Percentiles rank a stretch among this genome's conserved stretches.
phyloP scores from a whole-genome alignment of 2,113 vertebrate species.

The Tetraodon nigroviridis region DNA sequence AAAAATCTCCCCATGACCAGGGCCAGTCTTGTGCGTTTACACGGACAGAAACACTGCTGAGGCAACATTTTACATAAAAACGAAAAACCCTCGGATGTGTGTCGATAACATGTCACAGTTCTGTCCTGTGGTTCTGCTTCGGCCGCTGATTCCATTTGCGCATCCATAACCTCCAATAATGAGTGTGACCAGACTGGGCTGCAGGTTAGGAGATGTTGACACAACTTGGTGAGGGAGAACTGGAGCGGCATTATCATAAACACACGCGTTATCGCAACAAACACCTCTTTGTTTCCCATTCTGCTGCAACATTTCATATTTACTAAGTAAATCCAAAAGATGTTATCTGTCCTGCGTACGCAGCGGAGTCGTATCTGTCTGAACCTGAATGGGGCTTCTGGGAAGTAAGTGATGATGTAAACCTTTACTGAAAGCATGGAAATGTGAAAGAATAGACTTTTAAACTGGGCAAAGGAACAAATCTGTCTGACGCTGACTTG shows the following conservation, averaged over 20 bases:
- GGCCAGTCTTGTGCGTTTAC: not conserved
- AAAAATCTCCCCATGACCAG: not conserved
- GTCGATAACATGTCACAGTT: not conserved
- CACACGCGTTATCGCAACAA: no score
- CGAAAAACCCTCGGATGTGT: no score
- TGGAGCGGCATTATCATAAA: no score
- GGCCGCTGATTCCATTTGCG: not conserved
- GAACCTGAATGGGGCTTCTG: not conserved
- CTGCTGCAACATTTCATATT: no score
- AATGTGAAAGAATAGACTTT: not conserved
- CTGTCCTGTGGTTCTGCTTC: not conserved
- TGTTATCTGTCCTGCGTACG: no score
- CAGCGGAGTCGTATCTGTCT: no score
- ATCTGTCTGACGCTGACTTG: slow-evolving; percentile 19
- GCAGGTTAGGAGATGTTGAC: no score
- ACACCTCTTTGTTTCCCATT: no score
- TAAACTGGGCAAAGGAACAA: no score
- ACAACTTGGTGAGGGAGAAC: no score
- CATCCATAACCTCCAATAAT: not conserved
- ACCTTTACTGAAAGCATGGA: not conserved
- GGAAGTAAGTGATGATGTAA: not conserved
- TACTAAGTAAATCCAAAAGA: no score
- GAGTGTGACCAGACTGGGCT: no score
- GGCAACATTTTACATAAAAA: not conserved
- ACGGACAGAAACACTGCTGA: not conserved